Evolutionary conservation across 2,797 vertebrate species (phyloP).

Genomic region (Bovichtus variegatus): DNA sequence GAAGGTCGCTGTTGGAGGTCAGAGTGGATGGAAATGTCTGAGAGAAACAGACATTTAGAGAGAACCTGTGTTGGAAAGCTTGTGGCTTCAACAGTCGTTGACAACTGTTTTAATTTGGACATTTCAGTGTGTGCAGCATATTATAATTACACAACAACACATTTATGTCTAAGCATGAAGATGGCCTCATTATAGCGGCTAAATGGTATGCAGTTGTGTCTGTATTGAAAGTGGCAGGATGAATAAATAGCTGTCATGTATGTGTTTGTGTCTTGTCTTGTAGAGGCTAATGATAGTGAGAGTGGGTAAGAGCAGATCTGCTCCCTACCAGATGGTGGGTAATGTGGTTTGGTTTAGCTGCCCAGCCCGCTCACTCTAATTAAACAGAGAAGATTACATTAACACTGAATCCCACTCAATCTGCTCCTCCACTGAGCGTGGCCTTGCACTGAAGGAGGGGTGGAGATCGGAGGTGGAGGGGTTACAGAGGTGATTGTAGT

Average conservation of each 20-base stretch:
- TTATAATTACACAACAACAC: constrained; percentile 42
- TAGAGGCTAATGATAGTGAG: constrained; percentile 78
- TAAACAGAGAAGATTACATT: constrained; percentile 84
- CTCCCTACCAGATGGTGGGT: constrained; percentile 81
- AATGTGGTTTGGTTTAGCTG: constrained; percentile 82
- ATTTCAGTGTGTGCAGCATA: constrained; percentile 27
- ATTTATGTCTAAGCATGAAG: constrained; percentile 39
- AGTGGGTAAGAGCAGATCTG: constrained; percentile 69
- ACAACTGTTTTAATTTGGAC: constrained; percentile 28
- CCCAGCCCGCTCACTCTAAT: constrained; percentile 82
- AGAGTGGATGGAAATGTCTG: not conserved
- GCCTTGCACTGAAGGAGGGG: constrained; percentile 35
- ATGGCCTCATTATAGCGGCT: constrained; percentile 32
- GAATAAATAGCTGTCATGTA: constrained; percentile 83
- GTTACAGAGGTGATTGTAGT: constrained; percentile 46
- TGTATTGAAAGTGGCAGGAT: constrained; percentile 77
- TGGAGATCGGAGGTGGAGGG: constrained; percentile 42
- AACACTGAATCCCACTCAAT: constrained; percentile 75
- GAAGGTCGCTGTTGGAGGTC: not conserved
- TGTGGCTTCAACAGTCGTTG: constrained; percentile 13
- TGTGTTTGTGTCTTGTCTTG: constrained; percentile 79
- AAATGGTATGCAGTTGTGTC: constrained; percentile 58
- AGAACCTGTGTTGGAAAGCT: not conserved
- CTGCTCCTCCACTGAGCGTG: constrained; percentile 69
- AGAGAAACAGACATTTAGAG: constrained; percentile 4